Evolutionary conservation across 2,888 invertebrate genomes (phyloP).

Genomic region (Seira sanloemensis): DNA sequence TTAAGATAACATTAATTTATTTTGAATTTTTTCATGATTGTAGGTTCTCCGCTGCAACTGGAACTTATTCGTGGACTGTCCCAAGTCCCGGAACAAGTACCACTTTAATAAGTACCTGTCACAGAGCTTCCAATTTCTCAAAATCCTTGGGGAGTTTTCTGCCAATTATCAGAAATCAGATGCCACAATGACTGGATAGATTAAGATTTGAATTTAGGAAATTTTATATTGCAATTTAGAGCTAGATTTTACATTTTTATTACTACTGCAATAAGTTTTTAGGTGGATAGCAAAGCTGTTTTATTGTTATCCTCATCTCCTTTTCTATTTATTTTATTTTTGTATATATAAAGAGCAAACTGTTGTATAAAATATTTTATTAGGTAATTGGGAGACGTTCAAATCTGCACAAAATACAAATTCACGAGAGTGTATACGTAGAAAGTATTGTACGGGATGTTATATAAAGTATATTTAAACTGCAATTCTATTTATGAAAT

Average conservation of each 20-base stretch:
- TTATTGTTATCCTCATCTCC: background rate
- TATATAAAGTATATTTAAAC: too few relatives aligned
- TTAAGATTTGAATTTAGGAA: constrained; percentile 9
- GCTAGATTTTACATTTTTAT: too few relatives aligned
- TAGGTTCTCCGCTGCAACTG: constrained; percentile 92
- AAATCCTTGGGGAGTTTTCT: constrained; percentile 91
- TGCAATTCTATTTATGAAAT: too few relatives aligned
- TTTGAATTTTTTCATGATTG: background rate
- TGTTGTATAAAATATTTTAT: background rate
- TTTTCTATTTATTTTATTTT: background rate
- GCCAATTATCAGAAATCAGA: constrained; percentile 75
- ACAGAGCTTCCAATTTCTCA: constrained; percentile 94
- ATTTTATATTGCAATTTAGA: too few relatives aligned
- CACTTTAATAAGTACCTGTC: constrained; percentile 94
- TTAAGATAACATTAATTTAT: background rate
- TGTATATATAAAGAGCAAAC: background rate
- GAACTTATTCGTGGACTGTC: constrained; percentile 96
- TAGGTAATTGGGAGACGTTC: background rate
- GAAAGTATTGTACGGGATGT: too few relatives aligned
- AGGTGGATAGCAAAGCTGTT: background rate
- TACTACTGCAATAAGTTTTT: background rate
- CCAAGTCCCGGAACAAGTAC: constrained; percentile 86
- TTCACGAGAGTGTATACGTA: too few relatives aligned
- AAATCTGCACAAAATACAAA: background rate
- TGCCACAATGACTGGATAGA: constrained; percentile 60